Evolutionary conservation across 2,888 invertebrate species (phyloP), one percentile per base, ranked within the genome.

Genomic region (Troides aeacus): DNA sequence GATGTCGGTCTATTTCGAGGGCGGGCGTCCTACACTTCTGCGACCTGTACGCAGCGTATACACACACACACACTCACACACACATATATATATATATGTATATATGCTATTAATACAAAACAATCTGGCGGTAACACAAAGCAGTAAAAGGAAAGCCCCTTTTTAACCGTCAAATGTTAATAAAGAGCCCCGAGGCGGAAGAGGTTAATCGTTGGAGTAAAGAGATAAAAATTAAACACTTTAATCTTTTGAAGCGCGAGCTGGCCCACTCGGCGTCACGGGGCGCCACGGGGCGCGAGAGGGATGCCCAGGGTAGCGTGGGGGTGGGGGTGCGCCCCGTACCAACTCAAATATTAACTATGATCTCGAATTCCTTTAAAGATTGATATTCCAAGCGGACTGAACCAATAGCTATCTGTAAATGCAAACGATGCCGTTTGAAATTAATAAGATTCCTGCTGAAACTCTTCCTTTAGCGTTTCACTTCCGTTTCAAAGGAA

Each of bases 221-320:
- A 74, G 73, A 79, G 81, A 81, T 80, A 80, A 79, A 81, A 79
- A 80, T 77, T 77, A 78, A 79, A 75, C 71, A 75, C 75, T 76
- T 75, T 75, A 76, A 79, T 77, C 75, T 76, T 76, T 70, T 61
- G 73, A 72, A 74, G 69, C 75, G 72, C 71, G 66, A 71, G 71
- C 18, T 50, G 53, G 63, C 64, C 50, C 24, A 56, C 66, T 58
- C 66, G 21, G 59, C 64, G 56, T 6, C 42, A 36, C 57, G 66
- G 30, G 50, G 30, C 56, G 6, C 42, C 21, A 21, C 57, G 66
- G 30, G 50, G 30, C 56, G 6, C 42, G 39, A 10, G 8, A 39
- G 39, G 10, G 39, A 8, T 1, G 10, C 7, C 10, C 8, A 39
- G 39, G 39, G 39, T 10, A 10, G 36, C 5, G 36, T 5, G 36